phyloP scores from a whole-genome alignment of 2,888 invertebrate genomes.

The Brachylomia viminalis region DNA sequence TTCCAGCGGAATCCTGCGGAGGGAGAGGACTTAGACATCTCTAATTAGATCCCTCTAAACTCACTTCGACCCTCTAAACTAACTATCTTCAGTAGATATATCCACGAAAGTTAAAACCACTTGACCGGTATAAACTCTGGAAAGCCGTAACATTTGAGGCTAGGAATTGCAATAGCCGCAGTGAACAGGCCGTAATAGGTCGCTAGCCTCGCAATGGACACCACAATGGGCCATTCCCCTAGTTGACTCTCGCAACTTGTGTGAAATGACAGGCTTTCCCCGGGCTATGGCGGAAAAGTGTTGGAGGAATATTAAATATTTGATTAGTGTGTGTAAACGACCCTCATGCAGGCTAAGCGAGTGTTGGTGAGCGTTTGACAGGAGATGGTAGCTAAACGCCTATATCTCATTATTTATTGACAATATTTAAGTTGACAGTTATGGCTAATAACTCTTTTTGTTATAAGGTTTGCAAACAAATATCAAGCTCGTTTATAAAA shows the following conservation, averaged over 20 bases:
- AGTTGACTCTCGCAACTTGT: slow-evolving; percentile 47
- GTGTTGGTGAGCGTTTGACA: background rate
- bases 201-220: slow-evolving; percentile 39
- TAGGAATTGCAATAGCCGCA: slow-evolving; percentile 47
- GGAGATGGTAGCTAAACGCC: background rate
- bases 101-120: slow-evolving; percentile 46
- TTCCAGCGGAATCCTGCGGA: background rate
- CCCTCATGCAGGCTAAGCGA: background rate
- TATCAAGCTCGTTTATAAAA: background rate
- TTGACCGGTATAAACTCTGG: slow-evolving; percentile 22
- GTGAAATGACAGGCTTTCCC: slow-evolving; percentile 21
- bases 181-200: slow-evolving; percentile 57
- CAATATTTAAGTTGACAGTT: background rate
- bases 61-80: slow-evolving; percentile 7
- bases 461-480: background rate
- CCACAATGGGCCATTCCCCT: slow-evolving; percentile 50
- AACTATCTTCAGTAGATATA: slow-evolving; percentile 15
- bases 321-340: background rate
- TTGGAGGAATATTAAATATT: slow-evolving; percentile 4
- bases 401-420: background rate
- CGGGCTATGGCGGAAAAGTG: slow-evolving; percentile 2
- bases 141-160: slow-evolving; percentile 36
- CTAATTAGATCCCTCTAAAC: background rate
- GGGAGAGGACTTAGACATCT: slow-evolving; percentile 4
- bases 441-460: background rate